Base-by-base conservation (phyloP, 2,888 invertebrate species). In the Myathropa florea region DNA sequence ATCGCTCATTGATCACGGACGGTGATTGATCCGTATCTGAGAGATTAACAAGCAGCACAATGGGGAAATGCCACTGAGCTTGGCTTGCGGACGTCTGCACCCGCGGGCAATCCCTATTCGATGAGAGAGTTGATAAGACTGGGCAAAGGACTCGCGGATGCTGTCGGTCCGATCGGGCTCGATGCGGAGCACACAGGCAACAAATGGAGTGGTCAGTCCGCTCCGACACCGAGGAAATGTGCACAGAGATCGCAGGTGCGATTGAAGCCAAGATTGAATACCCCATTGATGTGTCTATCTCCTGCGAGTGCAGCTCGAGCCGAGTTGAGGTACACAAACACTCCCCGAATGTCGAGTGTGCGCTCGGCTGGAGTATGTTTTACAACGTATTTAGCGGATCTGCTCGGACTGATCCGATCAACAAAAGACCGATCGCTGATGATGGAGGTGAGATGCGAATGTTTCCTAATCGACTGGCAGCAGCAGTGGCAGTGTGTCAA, bases 211-310 rank as follows among this genome's bases (percentile, higher is more conserved):
- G 79, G 83, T 83, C 83, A 83, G 61, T 33, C 33, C 33, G 33
- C 33, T 12, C 10, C 30, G 30, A 30, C 30, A 10, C 30, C 30
- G 2, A 9, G 30, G 46, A 18, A 46, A 46, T 18, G 18, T 46
- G 46, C 46, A 68, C 63, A 57, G 4, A 73, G 72, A 78, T 79
- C 80, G 76, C 81, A 84, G 84, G 76, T 80, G 84, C 65, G 67
- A 84, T 84, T 72, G 36, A 30, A 18, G 23, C 57, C 12, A 59
- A 80, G 84, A 84, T 84, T 80, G 76, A 84, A 57, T 84, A 30
- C 71, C 30, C 76, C 81, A 84, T 84, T 84, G 71, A 84, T 30
- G 71, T 84, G 84, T 84, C 84, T 65, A 84, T 84, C 84, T 75
- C 63, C 33, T 28, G 33, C 33, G 33, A 33, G 33, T 7, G 46